Evolutionary conservation across 2,888 invertebrate genomes (phyloP), one percentile per base, ranked within the genome.

Genomic region (Eristalis arbustorum): DNA sequence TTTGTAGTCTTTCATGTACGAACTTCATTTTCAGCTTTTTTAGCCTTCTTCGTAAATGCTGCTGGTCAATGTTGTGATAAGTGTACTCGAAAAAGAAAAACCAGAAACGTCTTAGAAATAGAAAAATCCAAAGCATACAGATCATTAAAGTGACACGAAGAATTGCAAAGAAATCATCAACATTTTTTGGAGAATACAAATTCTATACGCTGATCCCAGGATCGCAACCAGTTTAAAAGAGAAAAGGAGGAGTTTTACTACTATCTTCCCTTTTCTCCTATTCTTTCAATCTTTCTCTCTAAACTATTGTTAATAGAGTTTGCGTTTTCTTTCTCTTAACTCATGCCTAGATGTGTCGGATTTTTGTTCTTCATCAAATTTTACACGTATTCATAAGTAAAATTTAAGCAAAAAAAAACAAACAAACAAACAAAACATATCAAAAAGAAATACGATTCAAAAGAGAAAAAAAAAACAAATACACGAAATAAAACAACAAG

Each of bases 31-130:
- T 34, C 62, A 42, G 71, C 63, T 72, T 67, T 42, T 59, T n/a
- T n/a, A 40, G n/a, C 25, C 8, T 13, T 62, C 13, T 49, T 5
- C 37, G 18, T 49, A 49, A 18, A 42, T 68, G 72, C 75, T 78
- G 71, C 71, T 78, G 83, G 71, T 87, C 67, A 83, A 79, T 87
- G 87, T 87, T 83, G 87, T 87, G 83, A 87, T 87, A 79, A 67
- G 83, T 87, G 87, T 83, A 72, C 28, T 76, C 40, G 18, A 63
- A 79, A 71, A 83, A 64, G 77, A 76, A 71, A 64, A 71, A 34
- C 5, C 37, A 78, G 25, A 91, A 88, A 90, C 88, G 89, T 49
- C 49, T 18, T 89, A 88, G 78, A 77, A 57, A 18, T 71, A 62
- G 67, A 42, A 79, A 77, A 49, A 62, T 63, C 37, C 79, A 77